phyloP scores from a whole-genome alignment of 2,888 invertebrate genomes.

The Myathropa florea region DNA sequence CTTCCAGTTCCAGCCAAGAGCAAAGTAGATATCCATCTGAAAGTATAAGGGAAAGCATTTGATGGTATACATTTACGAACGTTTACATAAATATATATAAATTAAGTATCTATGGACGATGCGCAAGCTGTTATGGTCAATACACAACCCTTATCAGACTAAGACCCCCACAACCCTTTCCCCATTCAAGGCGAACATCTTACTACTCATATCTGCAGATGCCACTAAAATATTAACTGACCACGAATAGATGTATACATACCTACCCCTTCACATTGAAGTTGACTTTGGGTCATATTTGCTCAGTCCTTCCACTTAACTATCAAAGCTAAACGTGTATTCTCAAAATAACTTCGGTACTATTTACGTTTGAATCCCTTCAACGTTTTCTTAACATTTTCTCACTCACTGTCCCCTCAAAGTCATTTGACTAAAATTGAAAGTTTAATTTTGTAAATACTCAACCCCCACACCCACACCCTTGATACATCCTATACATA shows the following conservation, averaged over 20 bases:
- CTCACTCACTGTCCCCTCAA: neutral
- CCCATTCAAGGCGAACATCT: neutral
- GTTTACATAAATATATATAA: neutral
- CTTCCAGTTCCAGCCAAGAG: neutral
- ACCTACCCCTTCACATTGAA: neutral
- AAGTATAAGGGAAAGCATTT: neutral
- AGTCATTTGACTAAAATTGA: constrained; percentile 22
- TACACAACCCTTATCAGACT: neutral
- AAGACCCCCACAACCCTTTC: neutral
- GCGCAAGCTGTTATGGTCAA: neutral
- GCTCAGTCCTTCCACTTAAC: neutral
- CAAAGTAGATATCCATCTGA: neutral
- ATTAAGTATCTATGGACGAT: neutral
- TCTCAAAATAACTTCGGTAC: neutral
- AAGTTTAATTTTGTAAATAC: constrained; percentile 11
- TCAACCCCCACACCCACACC: neutral
- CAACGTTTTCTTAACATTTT: neutral
- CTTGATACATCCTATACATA: neutral
- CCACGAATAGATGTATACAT: neutral
- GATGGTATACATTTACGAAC: neutral
- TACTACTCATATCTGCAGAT: neutral
- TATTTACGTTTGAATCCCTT: neutral
- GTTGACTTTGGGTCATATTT: neutral
- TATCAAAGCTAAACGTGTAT: neutral
- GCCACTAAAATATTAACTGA: neutral